A percentile compares a stretch with the other conserved stretches of the same genome.
phyloP scores from a whole-genome alignment of 2,113 vertebrate species.

The Centropus unirufus region DNA sequence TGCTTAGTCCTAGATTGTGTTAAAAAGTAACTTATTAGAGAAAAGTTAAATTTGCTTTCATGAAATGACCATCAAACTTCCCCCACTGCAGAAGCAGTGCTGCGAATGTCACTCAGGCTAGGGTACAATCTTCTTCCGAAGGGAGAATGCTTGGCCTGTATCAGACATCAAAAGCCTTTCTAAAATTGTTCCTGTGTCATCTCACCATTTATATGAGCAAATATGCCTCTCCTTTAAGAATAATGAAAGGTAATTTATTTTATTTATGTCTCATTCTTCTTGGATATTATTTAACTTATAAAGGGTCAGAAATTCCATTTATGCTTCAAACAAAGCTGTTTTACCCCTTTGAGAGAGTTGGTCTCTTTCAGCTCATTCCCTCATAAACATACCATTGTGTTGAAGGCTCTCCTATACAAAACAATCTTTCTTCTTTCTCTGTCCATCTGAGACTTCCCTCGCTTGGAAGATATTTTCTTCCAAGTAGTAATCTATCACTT shows the following conservation, averaged over 20 bases:
- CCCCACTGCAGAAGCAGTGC: background rate
- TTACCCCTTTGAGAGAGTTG: background rate
- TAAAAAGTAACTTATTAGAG: background rate
- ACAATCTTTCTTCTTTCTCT: background rate
- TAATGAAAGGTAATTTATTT: background rate
- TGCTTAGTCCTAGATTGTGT: background rate
- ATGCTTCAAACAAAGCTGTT: background rate
- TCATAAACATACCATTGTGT: background rate
- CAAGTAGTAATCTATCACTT: background rate
- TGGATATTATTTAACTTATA: background rate
- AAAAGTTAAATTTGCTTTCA: conserved; percentile 18
- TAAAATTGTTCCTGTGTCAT: background rate
- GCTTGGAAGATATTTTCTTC: background rate
- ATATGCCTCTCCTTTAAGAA: background rate
- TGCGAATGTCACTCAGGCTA: fast-evolving
- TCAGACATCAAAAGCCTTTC: background rate
- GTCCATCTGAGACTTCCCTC: background rate
- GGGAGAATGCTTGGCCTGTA: background rate
- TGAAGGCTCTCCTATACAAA: background rate
- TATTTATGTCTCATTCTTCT: background rate
- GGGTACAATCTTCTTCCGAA: background rate
- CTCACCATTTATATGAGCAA: background rate
- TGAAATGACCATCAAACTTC: background rate
- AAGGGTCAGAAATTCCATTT: background rate
- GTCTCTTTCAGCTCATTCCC: background rate